Conservation (phyloP, 2,797 vertebrate species). For the Oreochromis mossambicus region DNA sequence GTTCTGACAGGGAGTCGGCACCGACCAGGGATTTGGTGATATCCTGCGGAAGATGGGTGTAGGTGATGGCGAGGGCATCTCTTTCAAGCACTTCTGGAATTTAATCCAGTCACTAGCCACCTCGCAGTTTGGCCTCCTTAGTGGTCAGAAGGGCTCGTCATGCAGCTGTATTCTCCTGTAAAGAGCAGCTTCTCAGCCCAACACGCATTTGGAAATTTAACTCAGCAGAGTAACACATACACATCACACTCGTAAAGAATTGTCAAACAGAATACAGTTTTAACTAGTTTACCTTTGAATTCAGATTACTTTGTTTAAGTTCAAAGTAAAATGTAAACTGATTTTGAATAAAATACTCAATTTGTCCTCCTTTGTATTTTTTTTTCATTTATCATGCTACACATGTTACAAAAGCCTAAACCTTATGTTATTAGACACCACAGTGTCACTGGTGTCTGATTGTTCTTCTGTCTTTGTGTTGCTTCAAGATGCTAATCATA, state of each 20-base stretch:
- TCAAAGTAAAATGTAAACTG: neutral
- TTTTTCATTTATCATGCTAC: neutral
- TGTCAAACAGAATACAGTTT: conserved; percentile 23
- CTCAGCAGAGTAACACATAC: neutral
- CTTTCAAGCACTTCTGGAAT: conserved; percentile 78
- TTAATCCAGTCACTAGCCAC: conserved; percentile 74
- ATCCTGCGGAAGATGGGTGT: conserved; percentile 74
- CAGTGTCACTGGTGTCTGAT: neutral
- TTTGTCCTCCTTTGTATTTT: neutral
- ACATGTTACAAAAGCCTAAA: neutral
- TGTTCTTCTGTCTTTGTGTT: neutral
- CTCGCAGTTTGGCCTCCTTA: conserved; percentile 54
- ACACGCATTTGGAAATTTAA: neutral
- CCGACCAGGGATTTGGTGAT: conserved; percentile 65
- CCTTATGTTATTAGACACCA: neutral
- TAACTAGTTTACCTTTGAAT: neutral
- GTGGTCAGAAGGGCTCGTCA: conserved; percentile 49
- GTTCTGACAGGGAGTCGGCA: conserved; percentile 30
- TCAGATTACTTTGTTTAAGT: neutral
- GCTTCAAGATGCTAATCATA: neutral
- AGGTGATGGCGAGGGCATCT: conserved; percentile 73
- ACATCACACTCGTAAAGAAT: neutral
- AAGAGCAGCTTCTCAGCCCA: conserved; percentile 15
- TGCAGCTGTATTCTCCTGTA: conserved; percentile 74
- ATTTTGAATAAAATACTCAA: neutral